Base-by-base conservation (phyloP, 2,797 vertebrate genomes). In the Pyrocephalus nanus region DNA sequence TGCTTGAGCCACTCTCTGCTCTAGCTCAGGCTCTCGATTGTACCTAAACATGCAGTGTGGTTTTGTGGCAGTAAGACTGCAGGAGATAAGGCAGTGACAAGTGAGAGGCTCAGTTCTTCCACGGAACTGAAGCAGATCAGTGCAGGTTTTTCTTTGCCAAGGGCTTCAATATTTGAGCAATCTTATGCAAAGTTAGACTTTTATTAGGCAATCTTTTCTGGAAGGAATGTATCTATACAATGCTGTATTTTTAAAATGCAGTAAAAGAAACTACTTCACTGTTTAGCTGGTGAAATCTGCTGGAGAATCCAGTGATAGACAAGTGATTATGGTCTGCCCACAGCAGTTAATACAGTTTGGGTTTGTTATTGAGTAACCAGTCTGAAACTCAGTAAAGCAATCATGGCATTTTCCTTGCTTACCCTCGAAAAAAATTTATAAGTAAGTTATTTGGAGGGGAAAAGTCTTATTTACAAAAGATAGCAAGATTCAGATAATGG, bases 401-500 rank as follows among this genome's bases (percentile, higher is more conserved):
- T 95, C 87, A 50, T 54, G 36, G 30, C 58, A 74, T 82, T 94
- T 91, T 80, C 83, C 62, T 73, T 87, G 57, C 8, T 29, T 90
- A 69, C 76, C 70, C 70, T 2, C 23, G 71, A 15, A 75, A 84
- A 91, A 53, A 13, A 51, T 95, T 93, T 88, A 43, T 86, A 78
- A 84, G 88, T 96, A 50, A 94, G 78, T 92, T 93, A 82, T 95
- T 92, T 80, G 32, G 50, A 61, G 19, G 25, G 32, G 40, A 40
- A 40, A 64, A 42, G 18, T 62, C 81, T 87, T 95, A 88, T 94
- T 96, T 94, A 78, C 88, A 92, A 83, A 86, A 96, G 94, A 79
- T 80, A 96, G 38, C 66, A 81, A 86, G 73, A 50, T 72, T 90
- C 48, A 92, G 81, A 74, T 95, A 95, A 88, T 69, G 69, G 36